Conservation (phyloP, 2,113 vertebrate species). For the Halichoeres trimaculatus region DNA sequence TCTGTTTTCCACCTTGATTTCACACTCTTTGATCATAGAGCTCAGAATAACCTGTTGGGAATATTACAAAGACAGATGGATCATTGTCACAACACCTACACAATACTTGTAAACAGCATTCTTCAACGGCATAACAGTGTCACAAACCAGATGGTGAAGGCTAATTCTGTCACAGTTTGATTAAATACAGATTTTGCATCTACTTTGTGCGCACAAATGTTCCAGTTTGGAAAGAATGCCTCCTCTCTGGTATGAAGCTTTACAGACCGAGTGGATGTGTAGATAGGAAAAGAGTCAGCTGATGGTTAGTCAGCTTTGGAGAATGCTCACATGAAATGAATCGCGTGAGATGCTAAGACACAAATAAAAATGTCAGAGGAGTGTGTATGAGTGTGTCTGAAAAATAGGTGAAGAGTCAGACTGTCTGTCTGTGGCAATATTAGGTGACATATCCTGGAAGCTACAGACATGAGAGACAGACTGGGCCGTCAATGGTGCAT, state of each 20-base stretch:
- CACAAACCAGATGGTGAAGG: background rate
- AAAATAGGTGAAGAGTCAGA: slow-evolving; percentile 31
- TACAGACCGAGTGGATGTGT: slow-evolving; percentile 31
- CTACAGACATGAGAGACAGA: background rate
- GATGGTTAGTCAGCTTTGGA: slow-evolving; percentile 71
- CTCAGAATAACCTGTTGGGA: slow-evolving; percentile 93
- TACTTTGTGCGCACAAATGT: background rate
- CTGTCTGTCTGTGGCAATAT: slow-evolving; percentile 7
- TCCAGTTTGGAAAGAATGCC: slow-evolving; percentile 31
- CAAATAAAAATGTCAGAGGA: slow-evolving; percentile 61
- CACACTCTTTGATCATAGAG: slow-evolving; percentile 99
- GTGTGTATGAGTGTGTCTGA: slow-evolving; percentile 49
- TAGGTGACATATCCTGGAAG: background rate
- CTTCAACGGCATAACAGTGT: background rate
- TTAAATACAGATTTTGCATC: background rate
- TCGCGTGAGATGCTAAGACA: slow-evolving; percentile 56
- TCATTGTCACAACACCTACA: background rate
- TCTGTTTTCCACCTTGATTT: slow-evolving; percentile 98
- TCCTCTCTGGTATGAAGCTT: background rate
- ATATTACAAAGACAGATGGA: slow-evolving; percentile 8
- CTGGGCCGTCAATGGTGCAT: background rate
- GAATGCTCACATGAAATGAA: slow-evolving; percentile 64
- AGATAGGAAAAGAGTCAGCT: slow-evolving; percentile 64
- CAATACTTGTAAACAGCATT: background rate
- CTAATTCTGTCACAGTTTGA: background rate